Evolutionary conservation across 2,797 vertebrate species (phyloP).

Genomic region (Molothrus ater): DNA sequence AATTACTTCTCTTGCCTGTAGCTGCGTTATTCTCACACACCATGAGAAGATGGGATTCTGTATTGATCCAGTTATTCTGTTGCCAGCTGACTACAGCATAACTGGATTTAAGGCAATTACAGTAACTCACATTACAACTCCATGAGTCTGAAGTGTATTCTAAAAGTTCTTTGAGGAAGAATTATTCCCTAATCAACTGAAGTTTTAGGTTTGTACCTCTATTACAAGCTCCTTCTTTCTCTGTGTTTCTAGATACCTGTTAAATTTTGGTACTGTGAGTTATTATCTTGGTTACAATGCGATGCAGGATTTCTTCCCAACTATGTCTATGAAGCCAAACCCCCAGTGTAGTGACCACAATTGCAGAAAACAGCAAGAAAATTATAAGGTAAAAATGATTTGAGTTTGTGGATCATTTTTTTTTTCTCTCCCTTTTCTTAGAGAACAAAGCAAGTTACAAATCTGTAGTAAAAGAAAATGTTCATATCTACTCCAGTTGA

Average conservation of each 20-base stretch:
- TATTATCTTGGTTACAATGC: slow-evolving; percentile 98
- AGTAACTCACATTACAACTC: neutral
- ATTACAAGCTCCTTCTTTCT: neutral
- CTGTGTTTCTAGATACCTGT: slow-evolving; percentile 82
- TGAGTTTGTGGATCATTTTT: neutral
- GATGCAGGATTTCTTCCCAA: slow-evolving; percentile 97
- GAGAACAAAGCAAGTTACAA: neutral
- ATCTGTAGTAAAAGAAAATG: neutral
- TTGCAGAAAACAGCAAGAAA: slow-evolving; percentile 89
- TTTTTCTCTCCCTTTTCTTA: neutral
- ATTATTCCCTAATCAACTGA: neutral
- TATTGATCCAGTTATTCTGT: neutral
- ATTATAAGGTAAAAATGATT: slow-evolving; percentile 81
- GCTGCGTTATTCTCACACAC: neutral
- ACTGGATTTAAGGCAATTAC: neutral
- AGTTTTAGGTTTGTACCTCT: neutral
- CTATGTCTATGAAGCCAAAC: slow-evolving; percentile 96
- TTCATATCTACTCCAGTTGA: rapidly evolving
- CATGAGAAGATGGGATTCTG: neutral
- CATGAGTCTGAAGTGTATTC: neutral
- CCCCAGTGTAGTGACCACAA: slow-evolving; percentile 88
- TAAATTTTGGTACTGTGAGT: slow-evolving; percentile 93
- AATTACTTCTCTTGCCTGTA: neutral
- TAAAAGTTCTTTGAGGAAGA: neutral
- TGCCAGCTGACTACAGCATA: neutral